Evolutionary conservation across 2,797 vertebrate genomes (phyloP), one percentile per base, ranked within the genome.

Genomic region (Hephaestus fuliginosus): DNA sequence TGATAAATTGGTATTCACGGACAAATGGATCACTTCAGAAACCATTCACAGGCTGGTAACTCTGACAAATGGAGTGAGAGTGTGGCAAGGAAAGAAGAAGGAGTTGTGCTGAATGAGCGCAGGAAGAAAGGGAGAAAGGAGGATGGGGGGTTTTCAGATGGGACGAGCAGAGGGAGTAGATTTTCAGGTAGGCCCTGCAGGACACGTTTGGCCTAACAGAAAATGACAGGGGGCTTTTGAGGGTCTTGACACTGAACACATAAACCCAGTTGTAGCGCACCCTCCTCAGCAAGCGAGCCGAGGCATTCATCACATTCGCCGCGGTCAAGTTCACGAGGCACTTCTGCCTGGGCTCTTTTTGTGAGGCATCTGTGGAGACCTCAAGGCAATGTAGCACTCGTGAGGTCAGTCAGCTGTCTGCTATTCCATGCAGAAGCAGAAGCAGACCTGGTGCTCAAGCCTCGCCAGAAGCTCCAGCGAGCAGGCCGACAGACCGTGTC

Each of bases 21-120:
- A 90, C 90, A 96, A 96, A 95, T 92, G 92, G 91, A 95, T 95
- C 91, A 93, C 90, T 93, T 93, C 80, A 92, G 86, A 93, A 91
- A 82, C 78, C 90, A 88, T 90, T 94, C 85, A 87, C 86, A 61
- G 86, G 77, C 85, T 81, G 85, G 85, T 94, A 94, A 95, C 78
- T 71, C 84, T 93, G 93, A 95, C 88, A 94, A 95, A 95, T 95
- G 90, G 81, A 91, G 90, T 82, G 74, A 75, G 63, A 70, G 78
- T 58, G 61, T 68, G 62, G 82, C 65, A 58, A 87, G 70, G 44
- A 60, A 75, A 44, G 28, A 74, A 81, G 65, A 81, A 79, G 84
- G 75, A 89, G 84, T 78, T 85, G 83, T 80, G 81, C 81, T 89
- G 79, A 91, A 82, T 70, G 83, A 74, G 80, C 43, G 48, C 71